These are phyloP conservation scores for Phasia obesa DNA, from an alignment of 2,888 invertebrate genomes.

Conservation along the genomic window DNA sequence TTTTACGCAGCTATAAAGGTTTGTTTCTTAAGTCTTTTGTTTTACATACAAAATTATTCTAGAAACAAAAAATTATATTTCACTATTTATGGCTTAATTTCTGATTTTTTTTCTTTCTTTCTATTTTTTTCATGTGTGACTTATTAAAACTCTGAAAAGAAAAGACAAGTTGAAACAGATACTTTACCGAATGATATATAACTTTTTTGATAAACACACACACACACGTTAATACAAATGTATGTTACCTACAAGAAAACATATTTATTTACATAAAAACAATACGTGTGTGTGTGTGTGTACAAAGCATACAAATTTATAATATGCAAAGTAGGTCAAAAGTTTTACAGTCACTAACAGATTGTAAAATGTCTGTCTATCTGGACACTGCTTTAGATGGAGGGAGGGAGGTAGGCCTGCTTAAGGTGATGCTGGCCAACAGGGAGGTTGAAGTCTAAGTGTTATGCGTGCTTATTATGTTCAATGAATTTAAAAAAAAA, in stretches of 20 bases:
- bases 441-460: background rate
- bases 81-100: background rate
- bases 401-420: slow-evolving; percentile 25
- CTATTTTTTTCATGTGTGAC: background rate
- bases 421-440: background rate
- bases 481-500: slow-evolving; percentile 40
- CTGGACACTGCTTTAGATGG: slow-evolving; percentile 4
- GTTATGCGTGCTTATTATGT: slow-evolving; percentile 59
- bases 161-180: slow-evolving; percentile 33
- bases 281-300: background rate
- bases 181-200: slow-evolving; percentile 57
- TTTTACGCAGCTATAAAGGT: background rate
- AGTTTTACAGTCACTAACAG: slow-evolving; percentile 42
- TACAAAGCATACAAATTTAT: slow-evolving; percentile 1
- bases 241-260: slow-evolving; percentile 52
- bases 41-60: background rate
- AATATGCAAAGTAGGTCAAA: slow-evolving; percentile 62
- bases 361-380: slow-evolving; percentile 14
- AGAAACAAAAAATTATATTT: slow-evolving; percentile 9
- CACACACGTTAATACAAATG: background rate
- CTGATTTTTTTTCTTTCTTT: background rate
- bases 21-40: slow-evolving; percentile 52
- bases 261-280: slow-evolving; percentile 24
- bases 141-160: slow-evolving; percentile 11
- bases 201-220: slow-evolving; percentile 50